A percentile compares a stretch with the other conserved stretches of the same genome.
phyloP scores from a whole-genome alignment of 2,113 vertebrate species.

The Onychostruthus taczanowskii region DNA sequence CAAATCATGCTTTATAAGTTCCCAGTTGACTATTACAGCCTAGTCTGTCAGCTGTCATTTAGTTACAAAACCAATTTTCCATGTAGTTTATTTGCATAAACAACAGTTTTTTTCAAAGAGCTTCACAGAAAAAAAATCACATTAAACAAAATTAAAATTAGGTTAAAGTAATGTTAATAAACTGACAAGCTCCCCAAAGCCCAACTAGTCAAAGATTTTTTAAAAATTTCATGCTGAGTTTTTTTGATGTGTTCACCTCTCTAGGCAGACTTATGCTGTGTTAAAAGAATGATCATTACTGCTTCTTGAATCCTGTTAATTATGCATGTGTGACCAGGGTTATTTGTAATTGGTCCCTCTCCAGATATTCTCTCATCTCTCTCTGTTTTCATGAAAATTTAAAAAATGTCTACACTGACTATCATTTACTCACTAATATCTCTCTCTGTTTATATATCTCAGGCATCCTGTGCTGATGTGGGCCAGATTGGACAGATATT shows the following conservation, averaged over 20 bases:
- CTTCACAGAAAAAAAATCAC: constrained; percentile 43
- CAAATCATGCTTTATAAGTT: constrained; percentile 43
- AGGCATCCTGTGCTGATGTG: neutral
- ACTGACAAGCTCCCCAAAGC: constrained; percentile 59
- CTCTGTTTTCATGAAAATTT: constrained; percentile 14
- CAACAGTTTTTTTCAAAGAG: constrained; percentile 41
- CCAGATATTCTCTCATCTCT: constrained; percentile 33
- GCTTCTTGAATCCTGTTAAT: constrained; percentile 39
- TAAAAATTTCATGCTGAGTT: constrained; percentile 26
- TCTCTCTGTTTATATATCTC: neutral
- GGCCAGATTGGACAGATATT: neutral
- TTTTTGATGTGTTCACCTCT: constrained; percentile 57
- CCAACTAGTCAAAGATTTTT: constrained; percentile 31
- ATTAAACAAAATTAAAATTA: constrained; percentile 62
- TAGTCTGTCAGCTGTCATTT: constrained; percentile 50
- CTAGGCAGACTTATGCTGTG: neutral
- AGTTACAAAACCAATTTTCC: constrained; percentile 59
- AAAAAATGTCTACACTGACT: neutral
- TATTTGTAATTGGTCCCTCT: constrained; percentile 53
- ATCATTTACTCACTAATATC: neutral
- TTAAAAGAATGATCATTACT: constrained; percentile 55
- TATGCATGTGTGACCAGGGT: neutral
- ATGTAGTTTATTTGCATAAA: constrained; percentile 63
- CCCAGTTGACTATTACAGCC: constrained; percentile 39
- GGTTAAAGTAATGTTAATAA: constrained; percentile 58